Base-by-base conservation (phyloP, 2,888 invertebrate species). In the Agrochola circellaris region DNA sequence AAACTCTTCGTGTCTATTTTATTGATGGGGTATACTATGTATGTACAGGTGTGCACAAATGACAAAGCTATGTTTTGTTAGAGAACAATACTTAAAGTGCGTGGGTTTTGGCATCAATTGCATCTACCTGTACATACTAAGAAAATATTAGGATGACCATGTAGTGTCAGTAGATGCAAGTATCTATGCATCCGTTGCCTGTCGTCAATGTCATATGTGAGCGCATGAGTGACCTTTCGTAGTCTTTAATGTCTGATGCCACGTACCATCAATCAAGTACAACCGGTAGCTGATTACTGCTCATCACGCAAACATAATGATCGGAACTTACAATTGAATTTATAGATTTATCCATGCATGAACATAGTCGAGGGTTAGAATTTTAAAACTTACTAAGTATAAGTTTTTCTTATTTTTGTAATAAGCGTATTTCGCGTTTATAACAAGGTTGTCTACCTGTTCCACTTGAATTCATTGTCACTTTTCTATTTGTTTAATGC, bases 211-310 rank as follows among this genome's bases (percentile, higher is more conserved):
- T 76, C 85, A 26, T 54, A 65, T 67, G 26, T n/a, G 23, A 71
- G 34, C 79, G 85, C 66, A 69, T 60, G 26, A 20, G 23, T 86
- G 79, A 84, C 86, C 84, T 86, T 73, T 76, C 30, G 23, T 61
- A 54, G 68, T 69, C 70, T 69, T 67, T 61, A 61, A 72, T 58
- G 45, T 17, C n/a, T 42, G 62, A 60, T 66, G 61, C 38, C 71
- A 67, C 34, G 64, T 81, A 30, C 30, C 26, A 67, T 58, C 60
- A 48, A 81, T 77, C 62, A 85, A 72, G 64, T 73, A 83, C 62
- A 67, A 83, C 76, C 42, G 69, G 62, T 82, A 77, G 23, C 23
- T 23, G 30, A 60, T 76, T 79, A 70, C 30, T 70, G 66, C 17
- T 48, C 61, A 68, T 71, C 84, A 79, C 34, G 58, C 51, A 66